Conservation (phyloP, 2,888 invertebrate genomes). For the Bombyx huttoni region DNA sequence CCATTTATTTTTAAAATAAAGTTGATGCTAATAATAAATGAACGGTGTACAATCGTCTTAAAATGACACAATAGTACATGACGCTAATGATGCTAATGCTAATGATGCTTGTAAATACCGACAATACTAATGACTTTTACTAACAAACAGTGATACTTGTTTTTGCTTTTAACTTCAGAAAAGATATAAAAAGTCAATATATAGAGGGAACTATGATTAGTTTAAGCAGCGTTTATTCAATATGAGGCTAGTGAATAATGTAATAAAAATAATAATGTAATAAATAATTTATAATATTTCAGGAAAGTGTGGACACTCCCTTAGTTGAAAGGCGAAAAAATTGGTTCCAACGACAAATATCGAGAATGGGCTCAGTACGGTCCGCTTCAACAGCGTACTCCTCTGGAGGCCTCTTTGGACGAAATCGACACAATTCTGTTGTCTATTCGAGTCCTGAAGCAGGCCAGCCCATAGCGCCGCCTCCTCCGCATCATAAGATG, state of each 20-base stretch:
- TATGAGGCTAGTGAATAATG: neutral
- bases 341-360: constrained; percentile 90
- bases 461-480: constrained; percentile 47
- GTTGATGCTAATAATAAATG: no score
- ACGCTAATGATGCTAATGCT: no score
- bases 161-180: no score
- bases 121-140: no score
- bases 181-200: no score
- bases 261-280: neutral
- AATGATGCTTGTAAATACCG: no score
- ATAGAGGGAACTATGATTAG: no score
- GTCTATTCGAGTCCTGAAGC: constrained; percentile 78
- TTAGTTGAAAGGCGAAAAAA: constrained; percentile 88
- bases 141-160: no score
- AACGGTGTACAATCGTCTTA: no score
- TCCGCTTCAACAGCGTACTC: constrained; percentile 90
- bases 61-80: no score
- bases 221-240: no score
- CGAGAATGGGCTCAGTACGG: constrained; percentile 87
- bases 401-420: constrained; percentile 80
- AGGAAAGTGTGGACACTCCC: constrained; percentile 93
- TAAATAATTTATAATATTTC: constrained; percentile 13
- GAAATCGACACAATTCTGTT: constrained; percentile 85
- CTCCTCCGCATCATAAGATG: constrained; percentile 76
- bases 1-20: no score